Percentiles rank a stretch among this genome's conserved stretches.
Conservation (phyloP, 2,113 vertebrate genomes). For the Leiothrix lutea region DNA sequence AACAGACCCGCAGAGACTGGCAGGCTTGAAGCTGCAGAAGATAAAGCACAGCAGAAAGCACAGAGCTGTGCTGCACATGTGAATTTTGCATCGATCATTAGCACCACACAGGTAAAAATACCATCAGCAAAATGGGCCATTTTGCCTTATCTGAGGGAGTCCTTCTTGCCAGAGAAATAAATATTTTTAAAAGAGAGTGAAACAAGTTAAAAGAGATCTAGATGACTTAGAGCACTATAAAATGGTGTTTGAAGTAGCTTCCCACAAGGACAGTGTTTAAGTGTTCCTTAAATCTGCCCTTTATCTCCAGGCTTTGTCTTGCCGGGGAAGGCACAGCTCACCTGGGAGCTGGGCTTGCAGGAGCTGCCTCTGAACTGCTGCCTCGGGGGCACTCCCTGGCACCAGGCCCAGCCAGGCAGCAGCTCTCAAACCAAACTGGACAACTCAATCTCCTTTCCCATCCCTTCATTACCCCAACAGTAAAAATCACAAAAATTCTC, state of each 20-base stretch:
- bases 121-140: background rate
- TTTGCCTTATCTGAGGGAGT: background rate
- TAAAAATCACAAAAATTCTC: background rate
- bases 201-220: background rate
- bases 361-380: background rate
- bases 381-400: background rate
- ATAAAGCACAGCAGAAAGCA: background rate
- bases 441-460: background rate
- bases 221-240: constrained; percentile 5
- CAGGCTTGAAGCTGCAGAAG: background rate
- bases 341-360: background rate
- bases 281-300: background rate
- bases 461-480: background rate
- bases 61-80: background rate
- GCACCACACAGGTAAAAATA: background rate
- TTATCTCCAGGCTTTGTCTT: constrained; percentile 30
- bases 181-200: constrained; percentile 13
- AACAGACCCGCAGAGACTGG: background rate
- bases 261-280: constrained; percentile 13
- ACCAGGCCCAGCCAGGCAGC: background rate
- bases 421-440: background rate
- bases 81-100: background rate
- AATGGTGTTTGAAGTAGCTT: constrained; percentile 23
- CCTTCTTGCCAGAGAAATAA: background rate
- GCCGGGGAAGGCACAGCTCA: background rate